These are phyloP conservation scores for Trisateles emortualis DNA, from an alignment of 2,888 invertebrate genomes.

Conservation along the genomic window DNA sequence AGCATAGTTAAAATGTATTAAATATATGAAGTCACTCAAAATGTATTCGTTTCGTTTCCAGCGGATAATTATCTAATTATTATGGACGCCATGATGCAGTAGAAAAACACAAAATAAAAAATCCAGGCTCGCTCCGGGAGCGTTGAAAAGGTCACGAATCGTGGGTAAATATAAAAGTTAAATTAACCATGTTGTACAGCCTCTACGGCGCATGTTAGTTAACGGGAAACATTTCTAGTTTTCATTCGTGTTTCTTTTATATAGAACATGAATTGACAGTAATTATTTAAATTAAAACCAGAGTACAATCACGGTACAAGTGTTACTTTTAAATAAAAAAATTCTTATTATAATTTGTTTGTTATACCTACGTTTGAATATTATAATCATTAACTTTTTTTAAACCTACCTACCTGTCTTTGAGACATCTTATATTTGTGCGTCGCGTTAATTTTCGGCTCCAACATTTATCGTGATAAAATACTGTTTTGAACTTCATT, in stretches of 20 bases:
- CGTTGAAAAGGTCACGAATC: not conserved
- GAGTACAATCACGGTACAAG: too few species aligned
- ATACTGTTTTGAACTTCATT: too few species aligned
- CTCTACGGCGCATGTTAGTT: not conserved
- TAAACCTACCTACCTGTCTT: too few species aligned
- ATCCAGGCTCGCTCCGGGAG: not conserved
- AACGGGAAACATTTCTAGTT: not conserved
- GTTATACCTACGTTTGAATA: too few species aligned
- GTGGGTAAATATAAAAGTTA: not conserved
- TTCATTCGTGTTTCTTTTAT: slow-evolving; percentile 32
- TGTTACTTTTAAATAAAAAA: too few species aligned
- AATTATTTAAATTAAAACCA: not conserved
- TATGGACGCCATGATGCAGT: not conserved
- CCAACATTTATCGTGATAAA: too few species aligned
- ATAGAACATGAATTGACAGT: not conserved
- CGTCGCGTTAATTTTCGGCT: too few species aligned
- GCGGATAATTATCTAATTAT: not conserved
- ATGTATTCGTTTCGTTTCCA: not conserved
- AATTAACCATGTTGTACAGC: not conserved
- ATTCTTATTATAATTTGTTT: too few species aligned
- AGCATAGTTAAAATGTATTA: too few species aligned
- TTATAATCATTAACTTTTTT: too few species aligned
- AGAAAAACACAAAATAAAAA: slow-evolving; percentile 4
- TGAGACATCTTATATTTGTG: too few species aligned
- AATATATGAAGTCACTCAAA: too few species aligned